phyloP scores from a whole-genome alignment of 2,797 vertebrate species.

The Cossypha niveicapilla region DNA sequence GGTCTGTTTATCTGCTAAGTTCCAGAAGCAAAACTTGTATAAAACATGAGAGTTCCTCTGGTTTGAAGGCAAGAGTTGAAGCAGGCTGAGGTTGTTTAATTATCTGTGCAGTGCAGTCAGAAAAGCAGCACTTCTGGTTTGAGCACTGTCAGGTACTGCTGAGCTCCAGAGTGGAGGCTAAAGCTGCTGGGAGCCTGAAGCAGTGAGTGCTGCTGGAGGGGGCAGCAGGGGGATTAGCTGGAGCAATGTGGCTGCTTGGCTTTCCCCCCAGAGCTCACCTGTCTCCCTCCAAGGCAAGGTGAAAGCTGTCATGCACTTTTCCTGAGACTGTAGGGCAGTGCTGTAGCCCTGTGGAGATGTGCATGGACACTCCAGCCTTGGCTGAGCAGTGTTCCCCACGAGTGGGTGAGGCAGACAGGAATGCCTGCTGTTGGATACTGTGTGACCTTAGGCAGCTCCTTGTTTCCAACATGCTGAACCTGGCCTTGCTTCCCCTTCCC shows the following conservation, averaged over 20 bases:
- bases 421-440: accelerated
- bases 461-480: background rate
- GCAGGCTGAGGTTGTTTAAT: background rate
- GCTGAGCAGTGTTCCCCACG: background rate
- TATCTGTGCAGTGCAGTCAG: background rate
- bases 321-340: no score
- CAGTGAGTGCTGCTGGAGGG: background rate
- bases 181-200: background rate
- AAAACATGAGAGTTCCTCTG: background rate
- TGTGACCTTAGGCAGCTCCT: background rate
- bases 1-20: background rate
- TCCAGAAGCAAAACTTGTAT: background rate
- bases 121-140: background rate
- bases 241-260: background rate
- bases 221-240: background rate
- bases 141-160: background rate
- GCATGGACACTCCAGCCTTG: background rate
- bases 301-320: background rate
- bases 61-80: background rate
- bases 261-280: background rate
- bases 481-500: background rate
- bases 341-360: background rate
- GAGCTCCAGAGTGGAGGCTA: background rate
- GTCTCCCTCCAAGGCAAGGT: background rate
- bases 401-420: background rate